Base-by-base conservation (phyloP, 1,140 invertebrate species). In the Drosophila kepulauana region DNA sequence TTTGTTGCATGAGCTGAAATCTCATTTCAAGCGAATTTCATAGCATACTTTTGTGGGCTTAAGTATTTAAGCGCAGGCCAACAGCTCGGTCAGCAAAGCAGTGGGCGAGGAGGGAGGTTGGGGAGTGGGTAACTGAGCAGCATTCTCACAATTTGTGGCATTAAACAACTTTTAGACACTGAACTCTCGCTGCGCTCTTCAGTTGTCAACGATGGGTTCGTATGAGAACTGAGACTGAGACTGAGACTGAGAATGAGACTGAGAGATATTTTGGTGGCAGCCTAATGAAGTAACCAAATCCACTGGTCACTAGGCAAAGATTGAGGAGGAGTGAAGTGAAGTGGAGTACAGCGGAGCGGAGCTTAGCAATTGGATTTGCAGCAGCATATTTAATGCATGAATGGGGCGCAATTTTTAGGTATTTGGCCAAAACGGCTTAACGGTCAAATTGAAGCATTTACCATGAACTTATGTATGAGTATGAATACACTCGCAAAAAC, bases 311-410 rank as follows among this genome's bases (percentile, higher is more conserved):
- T 11, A 25, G 69, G 38, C 58, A 30, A 48, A 46, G 56, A 25
- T 25, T 25, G 20, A 25, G 15, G 63, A 25, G n/a, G 38, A 25
- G 3, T 25, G 43, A 2, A 8, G 13, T 35, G 74, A 15, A 28
- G 35, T 15, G n/a, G 28, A 30, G 20, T 25, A 25, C 20, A 28
- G 38, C 16, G 28, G 49, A 71, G 66, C n/a, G 45, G 63, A 69
- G 77, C 80, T 88, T 84, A 88, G 84, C 84, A 87, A 88, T 87
- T 88, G 87, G 74, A 88, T 84, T 75, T 89, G 85, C 77, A 80
- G 80, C 77, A 80, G 84, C 84, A 87, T 87, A 89, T 87, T 87
- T 88, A 88, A 87, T 89, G 85, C 84, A 89, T 82, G 78, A 81
- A 88, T 73, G 85, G 80, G 62, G 80, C 80, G 72, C 84, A 82